phyloP scores from a whole-genome alignment of 2,797 vertebrate species.

The Macropus fuliginosus region DNA sequence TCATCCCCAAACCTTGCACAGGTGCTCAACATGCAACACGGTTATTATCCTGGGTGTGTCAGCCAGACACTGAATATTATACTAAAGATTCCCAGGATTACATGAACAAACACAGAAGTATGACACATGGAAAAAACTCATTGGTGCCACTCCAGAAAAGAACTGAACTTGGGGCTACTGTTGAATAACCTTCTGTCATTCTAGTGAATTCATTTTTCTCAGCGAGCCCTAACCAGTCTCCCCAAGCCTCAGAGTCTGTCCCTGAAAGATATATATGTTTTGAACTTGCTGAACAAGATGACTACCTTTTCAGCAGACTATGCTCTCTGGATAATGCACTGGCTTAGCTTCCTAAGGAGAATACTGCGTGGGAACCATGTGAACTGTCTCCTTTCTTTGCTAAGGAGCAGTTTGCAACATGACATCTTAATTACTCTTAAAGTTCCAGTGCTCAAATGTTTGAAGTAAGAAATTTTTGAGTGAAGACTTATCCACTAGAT shows the following conservation, averaged over 20 bases:
- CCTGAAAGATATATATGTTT: neutral
- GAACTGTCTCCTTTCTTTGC: neutral
- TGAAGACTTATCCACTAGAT: neutral
- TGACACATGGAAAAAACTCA: neutral
- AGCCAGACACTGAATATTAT: neutral
- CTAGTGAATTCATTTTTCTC: neutral
- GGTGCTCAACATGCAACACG: neutral
- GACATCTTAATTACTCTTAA: neutral
- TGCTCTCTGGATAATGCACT: neutral
- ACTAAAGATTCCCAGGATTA: neutral
- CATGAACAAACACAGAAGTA: neutral
- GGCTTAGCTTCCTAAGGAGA: neutral
- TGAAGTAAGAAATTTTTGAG: neutral
- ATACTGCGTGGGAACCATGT: neutral
- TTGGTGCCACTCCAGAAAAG: neutral
- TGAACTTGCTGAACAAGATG: neutral
- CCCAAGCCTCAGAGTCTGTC: neutral
- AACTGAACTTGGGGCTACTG: neutral
- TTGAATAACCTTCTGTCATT: neutral
- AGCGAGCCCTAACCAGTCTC: neutral
- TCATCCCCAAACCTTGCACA: neutral
- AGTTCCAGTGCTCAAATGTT: neutral
- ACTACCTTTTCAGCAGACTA: neutral
- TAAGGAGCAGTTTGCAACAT: neutral
- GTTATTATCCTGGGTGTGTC: neutral